These are phyloP conservation scores for Scrobipalpa costella DNA, from an alignment of 2,888 invertebrate species.

Conservation along the genomic window DNA sequence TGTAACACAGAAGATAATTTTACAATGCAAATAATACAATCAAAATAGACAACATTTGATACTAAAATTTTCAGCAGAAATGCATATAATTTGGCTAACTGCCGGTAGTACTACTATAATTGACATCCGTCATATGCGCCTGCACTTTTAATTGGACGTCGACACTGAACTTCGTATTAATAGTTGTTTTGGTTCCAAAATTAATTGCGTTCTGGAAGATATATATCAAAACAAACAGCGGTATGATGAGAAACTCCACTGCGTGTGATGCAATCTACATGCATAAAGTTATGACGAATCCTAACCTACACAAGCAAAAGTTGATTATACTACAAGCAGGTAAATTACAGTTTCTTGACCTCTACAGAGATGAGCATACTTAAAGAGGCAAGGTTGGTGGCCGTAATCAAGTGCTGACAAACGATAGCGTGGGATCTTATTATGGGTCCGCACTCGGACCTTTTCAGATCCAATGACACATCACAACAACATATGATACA, in stretches of 20 bases:
- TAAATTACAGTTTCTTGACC: constrained; percentile 2
- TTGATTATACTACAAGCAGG: background rate
- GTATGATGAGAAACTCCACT: background rate
- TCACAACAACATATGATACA: constrained; percentile 1
- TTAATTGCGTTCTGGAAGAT: constrained; percentile 24
- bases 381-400: background rate
- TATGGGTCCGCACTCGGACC: background rate
- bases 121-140: constrained; percentile 52
- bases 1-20: background rate
- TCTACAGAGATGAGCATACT: background rate
- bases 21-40: background rate
- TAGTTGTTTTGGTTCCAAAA: constrained; percentile 43
- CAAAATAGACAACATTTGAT: constrained; percentile 27
- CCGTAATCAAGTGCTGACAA: background rate
- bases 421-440: constrained; percentile 11
- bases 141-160: constrained; percentile 51
- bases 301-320: background rate
- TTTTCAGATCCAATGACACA: background rate
- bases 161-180: constrained; percentile 38
- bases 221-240: constrained; percentile 11
- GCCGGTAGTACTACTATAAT: constrained; percentile 48
- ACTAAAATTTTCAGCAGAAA: constrained; percentile 31
- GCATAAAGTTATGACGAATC: background rate
- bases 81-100: constrained; percentile 48
- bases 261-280: background rate